These are phyloP conservation scores for Pionites leucogaster DNA, from an alignment of 2,113 vertebrate species.

Conservation along the genomic window DNA sequence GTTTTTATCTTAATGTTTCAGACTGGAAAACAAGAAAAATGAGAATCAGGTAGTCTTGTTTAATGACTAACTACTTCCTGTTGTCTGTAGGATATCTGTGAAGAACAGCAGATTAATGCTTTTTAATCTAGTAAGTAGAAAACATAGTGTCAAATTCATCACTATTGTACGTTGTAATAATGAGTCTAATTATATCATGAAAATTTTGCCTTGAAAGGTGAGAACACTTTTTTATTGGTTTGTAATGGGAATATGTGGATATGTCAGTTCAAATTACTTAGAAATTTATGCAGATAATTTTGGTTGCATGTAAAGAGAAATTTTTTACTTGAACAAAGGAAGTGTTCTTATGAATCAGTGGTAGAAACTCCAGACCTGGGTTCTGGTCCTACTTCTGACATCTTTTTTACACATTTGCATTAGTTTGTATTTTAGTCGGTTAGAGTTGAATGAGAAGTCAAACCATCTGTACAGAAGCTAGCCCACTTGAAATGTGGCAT, in stretches of 20 bases:
- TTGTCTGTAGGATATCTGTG: neutral
- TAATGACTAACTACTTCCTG: neutral
- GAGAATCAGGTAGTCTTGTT: neutral
- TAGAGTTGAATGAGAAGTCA: neutral
- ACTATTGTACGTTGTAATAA: neutral
- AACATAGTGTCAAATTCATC: neutral
- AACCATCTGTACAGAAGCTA: conserved; percentile 22
- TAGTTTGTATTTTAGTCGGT: conserved; percentile 31
- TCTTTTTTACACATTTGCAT: conserved; percentile 51
- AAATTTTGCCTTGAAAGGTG: conserved; percentile 15
- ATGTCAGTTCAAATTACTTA: neutral
- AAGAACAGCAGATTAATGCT: conserved; percentile 2
- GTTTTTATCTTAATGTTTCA: conserved; percentile 13
- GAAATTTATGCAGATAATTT: conserved; percentile 11
- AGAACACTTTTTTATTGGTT: conserved; percentile 49
- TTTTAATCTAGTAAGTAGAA: conserved; percentile 17
- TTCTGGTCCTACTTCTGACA: conserved; percentile 50
- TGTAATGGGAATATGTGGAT: conserved; percentile 13
- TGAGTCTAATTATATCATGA: neutral
- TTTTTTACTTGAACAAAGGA: conserved; percentile 59
- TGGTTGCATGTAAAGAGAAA: neutral
- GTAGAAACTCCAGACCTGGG: conserved; percentile 36
- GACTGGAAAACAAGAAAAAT: neutral
- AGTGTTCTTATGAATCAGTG: conserved; percentile 53
- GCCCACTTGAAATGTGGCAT: neutral